phyloP scores from a whole-genome alignment of 2,888 invertebrate species.

The Leistus spinibarbis region DNA sequence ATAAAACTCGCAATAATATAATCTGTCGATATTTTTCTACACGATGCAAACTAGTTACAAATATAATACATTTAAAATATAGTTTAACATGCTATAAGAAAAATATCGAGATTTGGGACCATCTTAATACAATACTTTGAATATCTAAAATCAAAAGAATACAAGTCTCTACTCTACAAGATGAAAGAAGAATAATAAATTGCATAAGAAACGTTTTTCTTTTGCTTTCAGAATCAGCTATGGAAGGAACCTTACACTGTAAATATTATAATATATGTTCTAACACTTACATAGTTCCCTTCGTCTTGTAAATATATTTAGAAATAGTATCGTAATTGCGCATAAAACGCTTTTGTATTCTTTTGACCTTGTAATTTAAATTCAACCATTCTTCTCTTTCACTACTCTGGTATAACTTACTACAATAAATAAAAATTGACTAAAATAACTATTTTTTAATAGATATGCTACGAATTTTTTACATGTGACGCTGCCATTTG shows the following conservation, averaged over 20 bases:
- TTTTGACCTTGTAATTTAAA: constrained; percentile 34
- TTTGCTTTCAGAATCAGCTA: background rate
- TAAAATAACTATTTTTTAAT: constrained; percentile 1
- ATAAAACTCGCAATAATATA: constrained; percentile 29
- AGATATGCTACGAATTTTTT: constrained; percentile 8
- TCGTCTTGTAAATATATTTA: constrained; percentile 9
- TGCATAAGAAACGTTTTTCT: too few relatives aligned
- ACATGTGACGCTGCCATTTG: constrained; percentile 16
- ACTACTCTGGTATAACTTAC: background rate
- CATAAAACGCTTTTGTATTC: constrained; percentile 8
- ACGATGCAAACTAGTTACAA: background rate
- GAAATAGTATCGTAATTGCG: background rate
- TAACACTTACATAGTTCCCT: background rate
- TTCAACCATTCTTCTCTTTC: constrained; percentile 11
- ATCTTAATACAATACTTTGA: too few relatives aligned
- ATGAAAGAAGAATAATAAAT: too few relatives aligned
- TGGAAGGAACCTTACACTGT: background rate
- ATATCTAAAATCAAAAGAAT: too few relatives aligned
- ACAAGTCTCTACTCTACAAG: too few relatives aligned
- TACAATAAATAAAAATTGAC: background rate
- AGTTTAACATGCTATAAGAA: background rate
- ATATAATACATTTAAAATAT: background rate
- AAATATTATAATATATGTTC: background rate
- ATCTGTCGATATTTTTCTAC: constrained; percentile 34
- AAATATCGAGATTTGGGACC: too few relatives aligned